Conservation (phyloP, 1,140 invertebrate genomes). For the Drosophila leontia region DNA sequence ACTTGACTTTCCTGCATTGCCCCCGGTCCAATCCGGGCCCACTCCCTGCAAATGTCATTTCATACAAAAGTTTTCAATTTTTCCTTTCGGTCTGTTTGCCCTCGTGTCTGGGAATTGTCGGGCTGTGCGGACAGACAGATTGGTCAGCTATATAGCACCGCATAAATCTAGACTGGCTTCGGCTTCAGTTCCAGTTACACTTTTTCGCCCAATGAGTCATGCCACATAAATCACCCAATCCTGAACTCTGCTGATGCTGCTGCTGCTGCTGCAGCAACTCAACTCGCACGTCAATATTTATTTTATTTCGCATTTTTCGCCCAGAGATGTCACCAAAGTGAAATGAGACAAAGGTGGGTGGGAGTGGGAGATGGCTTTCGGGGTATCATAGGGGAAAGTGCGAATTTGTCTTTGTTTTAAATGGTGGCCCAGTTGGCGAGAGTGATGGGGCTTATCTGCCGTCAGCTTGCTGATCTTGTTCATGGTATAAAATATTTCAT, state of each 20-base stretch:
- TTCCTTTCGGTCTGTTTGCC: constrained; percentile 55
- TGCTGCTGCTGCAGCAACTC: constrained; percentile 43
- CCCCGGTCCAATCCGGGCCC: background rate
- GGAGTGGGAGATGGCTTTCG: background rate
- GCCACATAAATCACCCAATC: constrained; percentile 73
- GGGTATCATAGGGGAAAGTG: constrained; percentile 23
- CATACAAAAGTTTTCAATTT: constrained; percentile 50
- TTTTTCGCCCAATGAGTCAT: constrained; percentile 60
- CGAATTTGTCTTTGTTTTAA: constrained; percentile 52
- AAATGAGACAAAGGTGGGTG: constrained; percentile 17
- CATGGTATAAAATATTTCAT: constrained; percentile 6
- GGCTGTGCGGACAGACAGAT: constrained; percentile 35
- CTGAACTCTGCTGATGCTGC: constrained; percentile 28
- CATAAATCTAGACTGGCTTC: constrained; percentile 48
- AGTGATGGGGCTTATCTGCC: constrained; percentile 30
- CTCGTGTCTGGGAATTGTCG: constrained; percentile 66
- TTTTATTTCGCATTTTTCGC: constrained; percentile 67
- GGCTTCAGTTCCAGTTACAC: constrained; percentile 48
- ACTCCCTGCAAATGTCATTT: constrained; percentile 19
- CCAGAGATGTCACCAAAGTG: constrained; percentile 44
- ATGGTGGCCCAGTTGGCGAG: constrained; percentile 24
- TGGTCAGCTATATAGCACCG: constrained; percentile 46
- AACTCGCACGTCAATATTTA: constrained; percentile 75
- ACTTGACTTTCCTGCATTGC: constrained; percentile 20
- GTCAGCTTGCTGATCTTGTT: constrained; percentile 20